These are phyloP conservation scores for Siniperca chuatsi DNA, from an alignment of 2,113 vertebrate species.

Conservation along the genomic window DNA sequence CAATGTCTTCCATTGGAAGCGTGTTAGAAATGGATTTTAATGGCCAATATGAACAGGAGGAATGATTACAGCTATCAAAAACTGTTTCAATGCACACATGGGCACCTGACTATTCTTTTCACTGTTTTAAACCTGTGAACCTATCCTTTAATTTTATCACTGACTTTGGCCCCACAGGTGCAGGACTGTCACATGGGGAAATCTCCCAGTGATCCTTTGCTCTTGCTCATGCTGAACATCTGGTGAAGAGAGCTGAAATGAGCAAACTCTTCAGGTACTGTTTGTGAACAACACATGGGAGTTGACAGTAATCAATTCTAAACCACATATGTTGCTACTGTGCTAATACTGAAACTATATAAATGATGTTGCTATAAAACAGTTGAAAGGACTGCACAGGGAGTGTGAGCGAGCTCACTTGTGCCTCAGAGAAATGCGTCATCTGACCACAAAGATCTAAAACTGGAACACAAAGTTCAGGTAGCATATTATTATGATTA, in stretches of 20 bases:
- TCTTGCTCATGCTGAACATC: not conserved
- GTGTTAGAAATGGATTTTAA: too few species aligned
- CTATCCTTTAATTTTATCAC: not conserved
- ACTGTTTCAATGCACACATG: too few species aligned
- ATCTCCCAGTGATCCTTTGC: not conserved
- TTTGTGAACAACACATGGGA: not conserved
- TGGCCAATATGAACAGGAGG: not conserved
- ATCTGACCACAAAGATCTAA: constrained; percentile 24
- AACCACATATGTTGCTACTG: fast-evolving
- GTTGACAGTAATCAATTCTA: too few species aligned
- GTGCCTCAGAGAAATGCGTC: constrained; percentile 29
- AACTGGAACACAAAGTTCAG: constrained; percentile 29
- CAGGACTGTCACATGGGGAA: not conserved
- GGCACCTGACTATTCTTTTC: not conserved
- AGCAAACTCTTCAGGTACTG: not conserved
- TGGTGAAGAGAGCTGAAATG: not conserved
- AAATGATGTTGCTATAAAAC: not conserved
- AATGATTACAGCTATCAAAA: not conserved
- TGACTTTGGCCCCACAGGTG: not conserved
- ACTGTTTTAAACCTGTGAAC: not conserved
- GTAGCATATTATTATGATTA: not conserved
- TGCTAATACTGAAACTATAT: not conserved
- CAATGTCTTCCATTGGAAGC: not conserved
- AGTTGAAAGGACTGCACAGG: not conserved
- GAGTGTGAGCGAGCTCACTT: not conserved